Percentiles rank a stretch among this genome's conserved stretches.
phyloP scores from a whole-genome alignment of 2,113 vertebrate species.

The Piaya cayana region DNA sequence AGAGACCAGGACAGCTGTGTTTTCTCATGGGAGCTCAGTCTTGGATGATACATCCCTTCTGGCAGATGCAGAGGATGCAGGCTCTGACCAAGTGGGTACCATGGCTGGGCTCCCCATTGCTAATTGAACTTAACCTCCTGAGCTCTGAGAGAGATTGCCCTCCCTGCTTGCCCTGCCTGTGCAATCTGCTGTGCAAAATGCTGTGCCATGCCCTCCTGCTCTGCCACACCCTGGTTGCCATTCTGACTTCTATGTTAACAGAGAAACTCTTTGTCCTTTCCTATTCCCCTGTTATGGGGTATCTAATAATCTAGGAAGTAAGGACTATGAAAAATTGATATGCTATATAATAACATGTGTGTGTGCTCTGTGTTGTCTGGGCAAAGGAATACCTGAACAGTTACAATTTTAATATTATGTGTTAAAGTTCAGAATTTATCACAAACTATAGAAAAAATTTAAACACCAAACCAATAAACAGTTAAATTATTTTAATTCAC shows the following conservation, averaged over 20 bases:
- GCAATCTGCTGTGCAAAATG: too few species aligned
- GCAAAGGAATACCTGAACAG: neutral
- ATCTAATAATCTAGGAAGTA: neutral
- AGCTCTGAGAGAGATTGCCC: too few species aligned
- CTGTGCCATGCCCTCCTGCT: too few species aligned
- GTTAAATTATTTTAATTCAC: neutral
- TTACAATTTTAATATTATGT: neutral
- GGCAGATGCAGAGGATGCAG: too few species aligned
- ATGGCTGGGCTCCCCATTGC: too few species aligned
- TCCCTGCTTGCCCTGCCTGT: too few species aligned
- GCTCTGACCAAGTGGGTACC: too few species aligned
- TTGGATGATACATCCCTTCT: too few species aligned
- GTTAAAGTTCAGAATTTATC: neutral
- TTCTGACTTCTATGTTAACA: neutral
- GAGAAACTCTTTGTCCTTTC: neutral
- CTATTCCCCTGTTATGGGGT: neutral
- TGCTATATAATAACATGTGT: neutral
- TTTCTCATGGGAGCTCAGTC: too few species aligned
- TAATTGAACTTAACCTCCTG: too few species aligned
- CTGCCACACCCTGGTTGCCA: too few species aligned
- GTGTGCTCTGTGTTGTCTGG: accelerated
- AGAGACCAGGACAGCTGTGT: too few species aligned
- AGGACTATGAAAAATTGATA: neutral
- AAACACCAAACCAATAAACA: neutral
- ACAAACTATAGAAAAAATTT: neutral